Percentiles rank a stretch among this genome's conserved stretches.
These are phyloP conservation scores for Chorisops tibialis DNA, from an alignment of 2,888 invertebrate species.

Conservation along the genomic window DNA sequence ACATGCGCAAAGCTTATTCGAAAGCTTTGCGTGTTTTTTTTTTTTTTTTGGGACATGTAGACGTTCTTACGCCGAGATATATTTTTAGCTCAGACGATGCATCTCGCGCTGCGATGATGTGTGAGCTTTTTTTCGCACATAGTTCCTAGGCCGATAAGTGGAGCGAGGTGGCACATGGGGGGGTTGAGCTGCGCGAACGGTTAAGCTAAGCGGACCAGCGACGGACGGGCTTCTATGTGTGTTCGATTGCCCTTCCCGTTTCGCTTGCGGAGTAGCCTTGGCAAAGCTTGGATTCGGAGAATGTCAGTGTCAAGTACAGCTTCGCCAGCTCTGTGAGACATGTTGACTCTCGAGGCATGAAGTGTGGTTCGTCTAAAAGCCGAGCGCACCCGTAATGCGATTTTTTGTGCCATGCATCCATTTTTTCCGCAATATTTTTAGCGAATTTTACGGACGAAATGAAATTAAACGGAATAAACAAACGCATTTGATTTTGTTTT, in stretches of 20 bases:
- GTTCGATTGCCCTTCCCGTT: slow-evolving; percentile 1
- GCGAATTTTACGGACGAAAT: no score
- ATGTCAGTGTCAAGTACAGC: slow-evolving; percentile 21
- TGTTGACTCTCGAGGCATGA: neutral
- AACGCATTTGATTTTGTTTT: no score
- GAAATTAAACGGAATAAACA: no score
- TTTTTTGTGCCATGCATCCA: no score
- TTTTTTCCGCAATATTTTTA: no score
- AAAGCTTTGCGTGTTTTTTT: slow-evolving; percentile 7
- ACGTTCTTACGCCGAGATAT: no score
- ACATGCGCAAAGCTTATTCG: slow-evolving; percentile 6
- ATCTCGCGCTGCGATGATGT: neutral
- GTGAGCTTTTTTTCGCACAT: neutral
- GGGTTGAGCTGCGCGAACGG: neutral
- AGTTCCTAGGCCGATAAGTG: neutral
- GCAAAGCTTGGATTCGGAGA: slow-evolving; percentile 3
- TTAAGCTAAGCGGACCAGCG: neutral
- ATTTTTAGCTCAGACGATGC: slow-evolving; percentile 2
- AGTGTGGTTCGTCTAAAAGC: no score
- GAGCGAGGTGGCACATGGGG: neutral
- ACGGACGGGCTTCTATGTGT: neutral
- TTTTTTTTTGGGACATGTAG: no score
- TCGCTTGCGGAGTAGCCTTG: neutral
- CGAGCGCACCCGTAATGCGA: no score
- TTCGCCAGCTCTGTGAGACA: neutral